Base-by-base conservation (phyloP, 2,113 vertebrate genomes). In the Passer montanus region DNA sequence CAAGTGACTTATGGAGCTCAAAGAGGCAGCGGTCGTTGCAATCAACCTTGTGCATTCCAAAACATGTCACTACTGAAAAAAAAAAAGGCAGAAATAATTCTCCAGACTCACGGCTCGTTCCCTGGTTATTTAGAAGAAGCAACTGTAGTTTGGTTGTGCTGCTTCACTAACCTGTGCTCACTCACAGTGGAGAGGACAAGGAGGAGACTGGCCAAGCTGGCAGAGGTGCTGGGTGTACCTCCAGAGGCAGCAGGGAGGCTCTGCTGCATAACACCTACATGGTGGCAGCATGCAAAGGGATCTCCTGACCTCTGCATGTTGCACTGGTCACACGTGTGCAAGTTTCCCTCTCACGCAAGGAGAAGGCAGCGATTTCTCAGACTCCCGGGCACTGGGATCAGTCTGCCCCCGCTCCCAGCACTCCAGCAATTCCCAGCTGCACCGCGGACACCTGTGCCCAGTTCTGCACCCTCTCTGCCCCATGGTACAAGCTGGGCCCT, bases 401-500 rank as follows among this genome's bases (percentile, higher is more conserved):
- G 46, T 8, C 39, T 78, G 55, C 43, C 55, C 55, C 21, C 0
- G 5, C 35, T 47, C 33, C 39, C 58, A 44, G 66, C 7, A 20
- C 30, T 28, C n/a, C 27, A 1, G 3, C 4, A 9, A 41, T 19
- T 79, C 66, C 59, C 68, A 81, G 59, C 24, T 46, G 37, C 7
- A 17, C 10, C 1, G 2, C 7, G 3, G 6, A 18, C 1, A 2
- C 0, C 5, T 24, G 31, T 27, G 39, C 27, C 27, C 0, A 0
- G 39, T 10, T 87, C 31, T 67, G 47, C n/a, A 53, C 11, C 21
- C 24, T 52, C n/a, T 35, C n/a, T 46, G 37, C 28, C 74, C 46
- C 31, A 17, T 0, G 0, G 62, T 3, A 15, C 62, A 60, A 60
- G 50, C 26, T 12, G 7, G 5, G 17, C 52, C 7, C 73, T 46